Conservation (phyloP, 2,113 vertebrate genomes). For the Hemibagrus wyckioides region DNA sequence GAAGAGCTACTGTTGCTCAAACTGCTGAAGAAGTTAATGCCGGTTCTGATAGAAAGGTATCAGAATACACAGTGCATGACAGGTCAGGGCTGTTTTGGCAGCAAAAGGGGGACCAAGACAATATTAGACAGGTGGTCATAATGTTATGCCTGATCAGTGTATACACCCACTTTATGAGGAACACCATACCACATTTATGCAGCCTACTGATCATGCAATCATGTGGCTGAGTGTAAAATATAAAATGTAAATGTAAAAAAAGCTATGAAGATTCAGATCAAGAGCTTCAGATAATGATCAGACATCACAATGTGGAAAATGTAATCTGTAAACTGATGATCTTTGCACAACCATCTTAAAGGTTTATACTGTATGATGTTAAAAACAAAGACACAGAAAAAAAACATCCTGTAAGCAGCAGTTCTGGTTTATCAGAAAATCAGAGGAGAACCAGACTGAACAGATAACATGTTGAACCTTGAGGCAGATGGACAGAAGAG, state of each 20-base stretch:
- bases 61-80: too few relatives aligned
- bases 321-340: background rate
- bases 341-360: background rate
- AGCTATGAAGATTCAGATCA: background rate
- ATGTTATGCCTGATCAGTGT: too few relatives aligned
- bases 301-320: background rate
- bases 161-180: background rate
- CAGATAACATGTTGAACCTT: background rate
- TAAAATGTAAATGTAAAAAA: background rate
- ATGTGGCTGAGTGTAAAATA: background rate
- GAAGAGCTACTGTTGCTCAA: too few relatives aligned
- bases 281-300: background rate
- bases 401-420: background rate
- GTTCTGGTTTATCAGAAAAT: background rate
- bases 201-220: background rate
- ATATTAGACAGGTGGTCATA: too few relatives aligned
- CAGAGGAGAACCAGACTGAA: background rate
- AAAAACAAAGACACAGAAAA: background rate
- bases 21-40: too few relatives aligned
- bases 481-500: background rate
- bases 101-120: too few relatives aligned
- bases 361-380: background rate
- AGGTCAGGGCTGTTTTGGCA: too few relatives aligned
- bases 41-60: too few relatives aligned
- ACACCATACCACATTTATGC: background rate